Conservation (phyloP, 2,113 vertebrate species). For the Hippolais icterina region DNA sequence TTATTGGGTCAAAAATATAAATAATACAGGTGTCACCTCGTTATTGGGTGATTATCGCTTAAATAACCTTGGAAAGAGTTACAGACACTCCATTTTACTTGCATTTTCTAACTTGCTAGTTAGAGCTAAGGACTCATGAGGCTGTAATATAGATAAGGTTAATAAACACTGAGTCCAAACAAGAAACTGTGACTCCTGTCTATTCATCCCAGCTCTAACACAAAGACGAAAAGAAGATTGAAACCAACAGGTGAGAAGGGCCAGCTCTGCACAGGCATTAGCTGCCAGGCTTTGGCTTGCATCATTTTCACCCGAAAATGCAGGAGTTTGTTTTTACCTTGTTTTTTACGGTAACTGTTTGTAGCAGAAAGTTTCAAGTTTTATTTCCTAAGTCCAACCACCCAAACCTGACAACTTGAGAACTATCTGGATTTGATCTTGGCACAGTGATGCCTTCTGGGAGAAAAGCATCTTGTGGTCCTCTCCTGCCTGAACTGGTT, state of each 20-base stretch:
- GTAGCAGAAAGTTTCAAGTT: not conserved
- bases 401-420: not conserved
- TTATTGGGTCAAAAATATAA: no score
- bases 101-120: no score
- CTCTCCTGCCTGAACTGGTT: not conserved
- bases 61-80: no score
- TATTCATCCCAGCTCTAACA: no score
- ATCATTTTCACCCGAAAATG: not conserved
- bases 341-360: not conserved
- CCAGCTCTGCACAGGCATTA: not conserved
- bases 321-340: not conserved
- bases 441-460: not conserved
- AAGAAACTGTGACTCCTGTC: no score
- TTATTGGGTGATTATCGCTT: no score
- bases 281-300: fast-evolving
- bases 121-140: no score
- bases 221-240: no score
- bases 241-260: not conserved
- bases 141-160: no score
- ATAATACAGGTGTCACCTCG: no score
- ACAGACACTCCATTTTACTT: no score
- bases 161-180: no score
- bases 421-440: not conserved
- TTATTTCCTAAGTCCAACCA: not conserved
- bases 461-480: not conserved